phyloP scores from a whole-genome alignment of 2,888 invertebrate genomes.

The Brachylomia viminalis region DNA sequence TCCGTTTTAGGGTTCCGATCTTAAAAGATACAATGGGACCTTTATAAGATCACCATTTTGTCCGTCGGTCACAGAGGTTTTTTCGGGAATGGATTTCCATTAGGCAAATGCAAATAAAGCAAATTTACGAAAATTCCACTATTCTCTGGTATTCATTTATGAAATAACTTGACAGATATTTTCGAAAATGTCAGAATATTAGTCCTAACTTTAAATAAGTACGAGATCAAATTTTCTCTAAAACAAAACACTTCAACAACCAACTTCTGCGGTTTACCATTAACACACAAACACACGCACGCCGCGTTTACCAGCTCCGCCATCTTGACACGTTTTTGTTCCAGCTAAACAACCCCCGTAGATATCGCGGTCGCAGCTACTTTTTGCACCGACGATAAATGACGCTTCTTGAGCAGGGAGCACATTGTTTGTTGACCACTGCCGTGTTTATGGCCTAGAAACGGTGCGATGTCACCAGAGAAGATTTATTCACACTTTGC shows the following conservation, averaged over 20 bases:
- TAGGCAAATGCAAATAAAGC: neutral
- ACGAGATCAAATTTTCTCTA: neutral
- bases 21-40: no score
- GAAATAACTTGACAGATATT: neutral
- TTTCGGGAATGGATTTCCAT: neutral
- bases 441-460: slow-evolving; percentile 82
- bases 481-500: slow-evolving; percentile 81
- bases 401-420: slow-evolving; percentile 79
- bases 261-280: neutral
- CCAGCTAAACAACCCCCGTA: slow-evolving; percentile 69
- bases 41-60: neutral
- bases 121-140: neutral
- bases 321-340: slow-evolving; percentile 73
- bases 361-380: slow-evolving; percentile 67
- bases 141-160: neutral
- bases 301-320: slow-evolving; percentile 48
- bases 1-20: neutral
- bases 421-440: slow-evolving; percentile 83
- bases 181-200: neutral
- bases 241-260: neutral
- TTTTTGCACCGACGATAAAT: slow-evolving; percentile 83
- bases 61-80: neutral
- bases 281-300: slow-evolving; percentile 22
- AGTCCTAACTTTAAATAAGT: neutral
- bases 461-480: slow-evolving; percentile 76